Evolutionary conservation across 2,797 vertebrate genomes (phyloP).

Genomic region (Tenualosa thibaudeaui): DNA sequence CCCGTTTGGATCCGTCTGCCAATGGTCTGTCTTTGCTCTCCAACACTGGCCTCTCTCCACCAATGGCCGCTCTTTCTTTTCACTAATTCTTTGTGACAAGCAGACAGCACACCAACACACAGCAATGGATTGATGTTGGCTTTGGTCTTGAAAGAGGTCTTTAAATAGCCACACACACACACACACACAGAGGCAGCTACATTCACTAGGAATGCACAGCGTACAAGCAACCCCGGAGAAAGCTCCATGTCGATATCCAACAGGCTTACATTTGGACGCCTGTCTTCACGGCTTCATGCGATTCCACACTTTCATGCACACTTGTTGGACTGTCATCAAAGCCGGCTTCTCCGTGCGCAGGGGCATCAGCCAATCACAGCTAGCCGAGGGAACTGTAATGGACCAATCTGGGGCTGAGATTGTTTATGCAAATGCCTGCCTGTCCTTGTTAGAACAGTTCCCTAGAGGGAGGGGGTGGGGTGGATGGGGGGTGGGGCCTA

Average conservation of each 20-base stretch:
- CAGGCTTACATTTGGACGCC: conserved; percentile 18
- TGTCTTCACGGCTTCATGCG: background rate
- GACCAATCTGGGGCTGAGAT: conserved; percentile 34
- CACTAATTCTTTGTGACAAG: conserved; percentile 52
- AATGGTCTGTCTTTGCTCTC: conserved; percentile 32
- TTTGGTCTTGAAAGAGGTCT: conserved; percentile 41
- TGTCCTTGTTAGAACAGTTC: conserved; percentile 46
- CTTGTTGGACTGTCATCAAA: background rate
- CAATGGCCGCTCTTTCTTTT: conserved; percentile 40
- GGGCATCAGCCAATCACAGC: conserved; percentile 12
- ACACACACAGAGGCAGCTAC: background rate
- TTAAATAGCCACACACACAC: conserved; percentile 38
- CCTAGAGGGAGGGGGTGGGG: background rate
- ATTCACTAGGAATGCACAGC: background rate
- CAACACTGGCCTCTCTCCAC: conserved; percentile 27
- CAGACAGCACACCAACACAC: conserved; percentile 28
- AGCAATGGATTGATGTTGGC: conserved; percentile 34
- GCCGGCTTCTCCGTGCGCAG: background rate
- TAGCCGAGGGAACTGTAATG: conserved; percentile 21
- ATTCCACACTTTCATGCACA: background rate
- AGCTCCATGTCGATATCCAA: background rate
- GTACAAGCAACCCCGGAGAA: background rate
- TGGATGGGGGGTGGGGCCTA: background rate
- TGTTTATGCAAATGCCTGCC: conserved; percentile 48
- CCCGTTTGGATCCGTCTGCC: background rate